Base-by-base conservation (phyloP, 1,140 invertebrate genomes). In the Nephotettix cincticeps region DNA sequence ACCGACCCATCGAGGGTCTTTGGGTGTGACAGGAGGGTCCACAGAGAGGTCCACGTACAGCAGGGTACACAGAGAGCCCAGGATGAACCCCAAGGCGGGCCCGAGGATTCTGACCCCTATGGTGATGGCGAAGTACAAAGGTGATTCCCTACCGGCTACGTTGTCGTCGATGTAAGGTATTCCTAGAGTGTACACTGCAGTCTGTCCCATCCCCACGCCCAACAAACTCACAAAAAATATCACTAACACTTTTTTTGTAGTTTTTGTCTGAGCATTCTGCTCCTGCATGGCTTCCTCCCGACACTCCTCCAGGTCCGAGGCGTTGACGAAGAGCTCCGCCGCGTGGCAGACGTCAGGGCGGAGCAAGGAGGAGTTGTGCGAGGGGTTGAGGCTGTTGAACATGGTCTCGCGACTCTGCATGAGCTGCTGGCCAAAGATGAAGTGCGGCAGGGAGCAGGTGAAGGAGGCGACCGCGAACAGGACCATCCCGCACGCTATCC, bases 101-200 rank as follows among this genome's bases (percentile, higher is more conserved):
- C 95, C 95, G 30, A 97, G 86, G 69, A 97, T 96, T 54, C 93
- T 84, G 36, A 96, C 93, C 36, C 94, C 94, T 73, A 96, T 96
- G 4, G 94, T 96, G 70, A 96, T 95, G 11, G 93, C 92, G 82
- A 96, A 95, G 83, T 97, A 97, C 71, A 96, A 86, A n/a, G 95
- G 94, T 56, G 93, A 95, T 79, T 96, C 93, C 78, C 91, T 88
- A 80, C 90, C 94, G 72, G 93, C 92, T 28, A 96, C 94, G 82
- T 96, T 97, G 81, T 97, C 95, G 76, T 96, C 95, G 56, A 97
- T 94, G 78, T 95, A 97, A 0, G 95, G 94, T 77, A 97, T 96
- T 2, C 94, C 94, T n/a, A 96, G 83, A 1, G 93, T 95, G 72
- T 93, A 92, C n/a, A 96, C 93, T 1, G 94, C 92, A 0, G 94